These are phyloP conservation scores for Neosilurus hyrtlii DNA, from an alignment of 2,797 vertebrate genomes.

Conservation along the genomic window DNA sequence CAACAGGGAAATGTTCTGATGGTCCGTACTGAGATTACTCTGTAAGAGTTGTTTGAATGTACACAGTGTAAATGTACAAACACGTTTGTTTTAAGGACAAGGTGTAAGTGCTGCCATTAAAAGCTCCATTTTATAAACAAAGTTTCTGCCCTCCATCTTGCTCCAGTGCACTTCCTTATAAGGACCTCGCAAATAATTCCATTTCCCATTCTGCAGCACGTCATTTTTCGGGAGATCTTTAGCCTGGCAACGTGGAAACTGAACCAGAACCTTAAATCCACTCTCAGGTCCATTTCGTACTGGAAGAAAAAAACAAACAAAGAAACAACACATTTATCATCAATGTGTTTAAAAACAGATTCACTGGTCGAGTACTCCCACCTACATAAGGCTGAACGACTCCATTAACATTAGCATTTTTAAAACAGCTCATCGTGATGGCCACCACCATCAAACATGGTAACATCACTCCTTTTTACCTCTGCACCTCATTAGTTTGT, in stretches of 20 bases:
- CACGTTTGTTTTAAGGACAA: constrained; percentile 63
- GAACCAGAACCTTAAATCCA: constrained; percentile 69
- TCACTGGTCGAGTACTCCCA: too few species aligned
- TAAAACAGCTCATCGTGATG: too few species aligned
- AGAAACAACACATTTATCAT: background rate
- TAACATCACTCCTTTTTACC: too few species aligned
- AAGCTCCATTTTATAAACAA: constrained; percentile 98
- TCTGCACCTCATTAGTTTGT: too few species aligned
- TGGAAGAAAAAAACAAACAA: background rate
- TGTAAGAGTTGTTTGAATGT: background rate
- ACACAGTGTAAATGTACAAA: background rate
- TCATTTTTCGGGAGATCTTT: constrained; percentile 87
- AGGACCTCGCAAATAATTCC: constrained; percentile 89
- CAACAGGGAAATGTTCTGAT: background rate
- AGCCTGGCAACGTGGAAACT: constrained; percentile 58
- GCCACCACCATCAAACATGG: too few species aligned
- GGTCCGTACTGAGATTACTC: background rate
- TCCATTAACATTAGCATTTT: too few species aligned
- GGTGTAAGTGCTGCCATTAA: constrained; percentile 94
- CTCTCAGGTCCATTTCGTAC: constrained; percentile 56
- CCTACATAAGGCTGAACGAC: too few species aligned
- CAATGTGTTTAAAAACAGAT: background rate
- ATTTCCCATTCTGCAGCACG: constrained; percentile 90
- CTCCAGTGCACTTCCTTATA: constrained; percentile 94
- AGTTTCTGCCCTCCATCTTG: constrained; percentile 96